These are phyloP conservation scores for Eidolon dupreanum DNA, from an alignment of 2,797 vertebrate genomes.

Conservation along the genomic window DNA sequence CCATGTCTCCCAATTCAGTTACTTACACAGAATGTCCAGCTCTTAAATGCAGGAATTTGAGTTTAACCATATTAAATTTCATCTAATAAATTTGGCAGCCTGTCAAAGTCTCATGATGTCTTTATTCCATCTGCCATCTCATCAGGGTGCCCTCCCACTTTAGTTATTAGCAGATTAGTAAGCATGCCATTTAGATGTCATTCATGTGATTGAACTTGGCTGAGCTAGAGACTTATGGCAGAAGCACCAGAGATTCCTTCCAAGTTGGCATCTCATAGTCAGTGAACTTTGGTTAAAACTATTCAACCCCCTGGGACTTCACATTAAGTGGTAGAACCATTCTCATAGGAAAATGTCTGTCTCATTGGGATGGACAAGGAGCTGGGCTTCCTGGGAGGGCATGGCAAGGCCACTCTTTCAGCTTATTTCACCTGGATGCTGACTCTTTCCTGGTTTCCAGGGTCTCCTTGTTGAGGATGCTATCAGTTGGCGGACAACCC, in stretches of 20 bases:
- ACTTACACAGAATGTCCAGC: not conserved
- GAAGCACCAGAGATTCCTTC: constrained; percentile 21
- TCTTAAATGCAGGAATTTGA: constrained; percentile 18
- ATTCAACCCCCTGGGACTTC: not conserved
- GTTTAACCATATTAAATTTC: constrained; percentile 1
- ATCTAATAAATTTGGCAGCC: constrained; percentile 37
- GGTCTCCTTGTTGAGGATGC: not conserved
- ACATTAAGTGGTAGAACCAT: not conserved
- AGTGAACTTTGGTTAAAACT: not conserved
- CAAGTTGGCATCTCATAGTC: not conserved
- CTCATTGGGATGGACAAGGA: not conserved
- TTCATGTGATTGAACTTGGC: constrained; percentile 29
- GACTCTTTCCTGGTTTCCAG: not conserved
- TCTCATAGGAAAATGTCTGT: accelerated
- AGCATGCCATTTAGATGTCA: constrained; percentile 31
- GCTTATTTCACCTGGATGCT: not conserved
- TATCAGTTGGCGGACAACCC: not conserved
- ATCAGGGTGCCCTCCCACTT: not conserved
- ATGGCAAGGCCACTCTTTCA: accelerated
- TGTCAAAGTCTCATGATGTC: constrained; percentile 56
- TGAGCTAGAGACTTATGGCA: not conserved
- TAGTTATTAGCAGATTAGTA: constrained; percentile 39
- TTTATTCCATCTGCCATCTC: constrained; percentile 17
- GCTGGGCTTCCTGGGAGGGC: not conserved
- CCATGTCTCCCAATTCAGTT: not conserved